Conservation (phyloP, 2,113 vertebrate genomes). For the Pseudorectes ferrugineus region DNA sequence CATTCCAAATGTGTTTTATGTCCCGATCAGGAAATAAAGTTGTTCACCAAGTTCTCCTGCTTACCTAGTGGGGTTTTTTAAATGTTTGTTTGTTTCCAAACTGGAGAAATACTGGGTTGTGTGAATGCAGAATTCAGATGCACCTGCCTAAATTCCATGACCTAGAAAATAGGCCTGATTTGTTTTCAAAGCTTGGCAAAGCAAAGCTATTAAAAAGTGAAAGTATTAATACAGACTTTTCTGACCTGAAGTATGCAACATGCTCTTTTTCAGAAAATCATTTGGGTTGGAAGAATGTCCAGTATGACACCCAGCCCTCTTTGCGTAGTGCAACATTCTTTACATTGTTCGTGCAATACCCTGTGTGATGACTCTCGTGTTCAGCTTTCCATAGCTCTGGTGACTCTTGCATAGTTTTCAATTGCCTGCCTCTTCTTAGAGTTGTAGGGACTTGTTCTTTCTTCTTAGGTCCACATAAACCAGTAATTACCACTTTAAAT, state of each 20-base stretch:
- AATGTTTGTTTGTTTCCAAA: background rate
- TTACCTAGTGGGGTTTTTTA: background rate
- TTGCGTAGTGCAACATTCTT: background rate
- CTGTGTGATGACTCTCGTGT: fast-evolving
- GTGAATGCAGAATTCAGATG: background rate
- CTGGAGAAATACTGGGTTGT: background rate
- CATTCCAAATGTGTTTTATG: background rate
- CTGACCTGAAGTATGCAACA: background rate
- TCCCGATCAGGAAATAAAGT: background rate
- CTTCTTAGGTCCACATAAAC: background rate
- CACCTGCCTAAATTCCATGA: background rate
- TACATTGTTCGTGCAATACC: background rate
- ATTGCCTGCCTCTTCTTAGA: background rate
- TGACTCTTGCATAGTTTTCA: background rate
- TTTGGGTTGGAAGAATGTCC: background rate
- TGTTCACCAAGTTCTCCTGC: background rate
- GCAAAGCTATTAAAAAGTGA: background rate
- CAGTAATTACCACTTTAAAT: background rate
- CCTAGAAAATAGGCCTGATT: background rate
- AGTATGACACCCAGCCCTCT: background rate
- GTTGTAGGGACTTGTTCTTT: background rate
- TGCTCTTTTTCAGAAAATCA: background rate
- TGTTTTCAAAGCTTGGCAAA: background rate
- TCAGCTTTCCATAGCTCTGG: background rate
- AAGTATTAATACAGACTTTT: background rate